Evolutionary conservation across 1,140 invertebrate species (phyloP).

Genomic region (Sminthurinus signatus): DNA sequence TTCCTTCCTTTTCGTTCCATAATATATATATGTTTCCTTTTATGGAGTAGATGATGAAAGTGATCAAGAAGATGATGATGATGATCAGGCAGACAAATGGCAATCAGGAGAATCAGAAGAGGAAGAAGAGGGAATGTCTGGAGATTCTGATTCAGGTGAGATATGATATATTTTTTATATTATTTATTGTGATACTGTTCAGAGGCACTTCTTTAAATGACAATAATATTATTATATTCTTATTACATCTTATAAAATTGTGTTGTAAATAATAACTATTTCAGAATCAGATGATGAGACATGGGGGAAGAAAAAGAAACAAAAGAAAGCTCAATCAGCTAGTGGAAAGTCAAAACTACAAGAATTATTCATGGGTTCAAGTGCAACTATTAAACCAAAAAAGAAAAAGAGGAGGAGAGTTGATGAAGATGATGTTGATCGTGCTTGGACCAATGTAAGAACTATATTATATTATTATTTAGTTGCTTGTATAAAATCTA

Average conservation of each 20-base stretch:
- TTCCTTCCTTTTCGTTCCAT: no score
- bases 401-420: slow-evolving; percentile 33
- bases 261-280: no score
- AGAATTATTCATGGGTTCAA: slow-evolving; percentile 19
- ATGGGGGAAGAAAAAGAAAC: slow-evolving; percentile 48
- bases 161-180: no score
- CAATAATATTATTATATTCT: no score
- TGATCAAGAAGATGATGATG: slow-evolving; percentile 51
- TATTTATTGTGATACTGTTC: no score
- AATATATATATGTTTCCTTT: no score
- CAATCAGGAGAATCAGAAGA: slow-evolving; percentile 51
- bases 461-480: no score
- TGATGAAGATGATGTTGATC: slow-evolving; percentile 38
- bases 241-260: no score
- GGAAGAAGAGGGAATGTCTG: slow-evolving; percentile 42
- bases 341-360: slow-evolving; percentile 5
- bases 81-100: slow-evolving; percentile 50
- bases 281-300: slow-evolving; percentile 56
- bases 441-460: slow-evolving; percentile 18
- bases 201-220: no score
- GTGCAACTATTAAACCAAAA: neutral
- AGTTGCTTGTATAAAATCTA: no score
- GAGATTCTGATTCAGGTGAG: no score
- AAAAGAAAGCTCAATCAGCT: slow-evolving; percentile 7
- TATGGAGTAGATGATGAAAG: slow-evolving; percentile 51